Evolutionary conservation across 2,888 invertebrate species (phyloP).

Genomic region (Amphipoea lucens): DNA sequence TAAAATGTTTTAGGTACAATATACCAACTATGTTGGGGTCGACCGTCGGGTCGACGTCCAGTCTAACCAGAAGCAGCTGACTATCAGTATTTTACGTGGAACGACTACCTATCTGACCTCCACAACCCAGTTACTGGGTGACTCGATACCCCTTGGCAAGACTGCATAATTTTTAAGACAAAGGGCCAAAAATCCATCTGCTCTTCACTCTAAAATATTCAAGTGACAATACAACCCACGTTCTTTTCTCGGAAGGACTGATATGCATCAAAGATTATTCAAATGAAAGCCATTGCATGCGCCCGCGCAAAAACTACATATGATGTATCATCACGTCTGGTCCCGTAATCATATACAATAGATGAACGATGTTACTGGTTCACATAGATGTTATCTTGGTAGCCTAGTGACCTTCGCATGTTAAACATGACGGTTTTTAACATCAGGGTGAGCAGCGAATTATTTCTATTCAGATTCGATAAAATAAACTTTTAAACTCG

Average conservation of each 20-base stretch:
- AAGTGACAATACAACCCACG: conserved; percentile 1
- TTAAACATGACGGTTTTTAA: not conserved
- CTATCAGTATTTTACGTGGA: not conserved
- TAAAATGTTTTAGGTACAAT: no score
- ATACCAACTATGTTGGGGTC: no score
- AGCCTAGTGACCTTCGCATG: conserved; percentile 39
- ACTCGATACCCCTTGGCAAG: not conserved
- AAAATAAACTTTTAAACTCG: not conserved
- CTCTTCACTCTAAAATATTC: conserved; percentile 16
- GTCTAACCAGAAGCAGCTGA: not conserved
- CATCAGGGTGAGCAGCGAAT: not conserved
- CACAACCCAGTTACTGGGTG: not conserved
- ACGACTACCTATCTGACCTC: not conserved
- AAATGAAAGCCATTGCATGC: conserved; percentile 25
- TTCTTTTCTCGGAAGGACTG: conserved; percentile 40
- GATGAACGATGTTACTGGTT: conserved; percentile 30
- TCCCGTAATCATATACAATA: conserved; percentile 51
- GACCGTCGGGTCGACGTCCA: not conserved
- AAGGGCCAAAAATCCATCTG: not conserved
- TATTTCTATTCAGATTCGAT: not conserved
- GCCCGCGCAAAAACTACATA: conserved; percentile 10
- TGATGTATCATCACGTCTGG: conserved; percentile 49
- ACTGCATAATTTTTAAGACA: not conserved
- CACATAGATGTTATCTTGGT: conserved; percentile 27
- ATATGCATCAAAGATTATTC: conserved; percentile 52